phyloP scores from a whole-genome alignment of 2,113 vertebrate species.

The Dunckerocampus dactyliophorus region DNA sequence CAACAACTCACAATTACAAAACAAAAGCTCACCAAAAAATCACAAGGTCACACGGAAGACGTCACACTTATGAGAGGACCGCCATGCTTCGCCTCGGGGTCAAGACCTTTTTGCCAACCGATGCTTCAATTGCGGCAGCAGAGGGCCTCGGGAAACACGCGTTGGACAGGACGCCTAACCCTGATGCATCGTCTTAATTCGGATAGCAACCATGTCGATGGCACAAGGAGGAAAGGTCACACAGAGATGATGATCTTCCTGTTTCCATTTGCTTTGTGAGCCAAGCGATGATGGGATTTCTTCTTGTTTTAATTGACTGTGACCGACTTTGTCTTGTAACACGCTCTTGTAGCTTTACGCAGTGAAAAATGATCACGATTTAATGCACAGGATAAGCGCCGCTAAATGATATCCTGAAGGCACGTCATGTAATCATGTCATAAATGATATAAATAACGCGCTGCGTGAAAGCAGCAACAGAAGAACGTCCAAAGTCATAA shows the following conservation, averaged over 20 bases:
- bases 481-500: slow-evolving; percentile 14
- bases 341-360: too few relatives aligned
- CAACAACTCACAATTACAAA: slow-evolving; percentile 26
- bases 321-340: neutral
- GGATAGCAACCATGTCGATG: slow-evolving; percentile 1
- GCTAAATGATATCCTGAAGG: slow-evolving; percentile 3
- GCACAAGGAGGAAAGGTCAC: slow-evolving; percentile 5
- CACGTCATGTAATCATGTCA: neutral
- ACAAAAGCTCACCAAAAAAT: slow-evolving; percentile 31
- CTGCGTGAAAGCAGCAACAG: slow-evolving; percentile 12
- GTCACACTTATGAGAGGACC: slow-evolving; percentile 14
- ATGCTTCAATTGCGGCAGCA: slow-evolving; percentile 30
- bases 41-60: slow-evolving; percentile 12
- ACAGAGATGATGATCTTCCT: neutral
- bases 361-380: neutral
- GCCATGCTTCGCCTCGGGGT: slow-evolving; percentile 18
- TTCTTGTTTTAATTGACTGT: neutral
- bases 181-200: slow-evolving; percentile 17
- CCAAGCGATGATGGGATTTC: neutral
- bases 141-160: slow-evolving; percentile 9
- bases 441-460: slow-evolving; percentile 21
- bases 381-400: slow-evolving; percentile 1
- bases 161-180: slow-evolving; percentile 11
- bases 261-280: neutral
- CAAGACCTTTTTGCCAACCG: slow-evolving; percentile 26